Percentiles rank a stretch among this genome's conserved stretches.
These are phyloP conservation scores for Drymonia ruficornis DNA, from an alignment of 2,888 invertebrate species.

Conservation along the genomic window DNA sequence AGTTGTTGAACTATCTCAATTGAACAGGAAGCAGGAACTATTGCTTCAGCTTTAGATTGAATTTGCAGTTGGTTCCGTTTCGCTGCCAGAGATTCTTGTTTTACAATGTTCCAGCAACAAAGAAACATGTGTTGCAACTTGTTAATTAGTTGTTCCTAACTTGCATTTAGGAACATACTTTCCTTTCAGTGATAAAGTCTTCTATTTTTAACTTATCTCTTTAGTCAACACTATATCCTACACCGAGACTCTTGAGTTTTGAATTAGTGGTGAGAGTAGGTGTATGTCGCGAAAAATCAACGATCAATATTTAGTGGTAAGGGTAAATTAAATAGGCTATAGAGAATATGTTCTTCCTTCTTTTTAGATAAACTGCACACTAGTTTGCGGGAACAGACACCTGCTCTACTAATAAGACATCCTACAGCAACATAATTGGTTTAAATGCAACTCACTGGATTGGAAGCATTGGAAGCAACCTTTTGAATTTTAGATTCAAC, in stretches of 20 bases:
- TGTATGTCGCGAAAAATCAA: too few relatives aligned
- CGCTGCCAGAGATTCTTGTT: background rate
- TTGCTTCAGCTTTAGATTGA: slow-evolving; percentile 13
- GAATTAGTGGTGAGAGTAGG: too few relatives aligned
- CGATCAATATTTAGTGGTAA: too few relatives aligned
- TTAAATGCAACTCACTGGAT: slow-evolving; percentile 20
- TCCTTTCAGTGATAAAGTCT: too few relatives aligned
- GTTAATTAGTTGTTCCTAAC: background rate
- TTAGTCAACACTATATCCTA: too few relatives aligned
- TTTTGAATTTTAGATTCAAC: background rate
- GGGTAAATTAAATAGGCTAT: too few relatives aligned
- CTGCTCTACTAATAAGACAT: too few relatives aligned
- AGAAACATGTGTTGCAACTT: background rate
- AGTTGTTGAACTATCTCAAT: slow-evolving; percentile 2
- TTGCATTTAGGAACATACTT: background rate
- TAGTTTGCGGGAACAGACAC: too few relatives aligned
- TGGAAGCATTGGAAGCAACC: slow-evolving; percentile 13
- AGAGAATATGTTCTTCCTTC: too few relatives aligned
- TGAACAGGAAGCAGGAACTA: background rate
- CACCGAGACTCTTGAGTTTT: too few relatives aligned
- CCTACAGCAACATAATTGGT: slow-evolving; percentile 13
- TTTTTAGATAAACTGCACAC: too few relatives aligned
- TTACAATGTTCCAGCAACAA: background rate
- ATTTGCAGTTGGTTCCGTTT: slow-evolving; percentile 7
- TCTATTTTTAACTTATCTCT: too few relatives aligned